Percentiles rank a stretch among this genome's conserved stretches.
These are phyloP conservation scores for Capitulum mitella DNA, from an alignment of 2,888 invertebrate species.

Conservation along the genomic window DNA sequence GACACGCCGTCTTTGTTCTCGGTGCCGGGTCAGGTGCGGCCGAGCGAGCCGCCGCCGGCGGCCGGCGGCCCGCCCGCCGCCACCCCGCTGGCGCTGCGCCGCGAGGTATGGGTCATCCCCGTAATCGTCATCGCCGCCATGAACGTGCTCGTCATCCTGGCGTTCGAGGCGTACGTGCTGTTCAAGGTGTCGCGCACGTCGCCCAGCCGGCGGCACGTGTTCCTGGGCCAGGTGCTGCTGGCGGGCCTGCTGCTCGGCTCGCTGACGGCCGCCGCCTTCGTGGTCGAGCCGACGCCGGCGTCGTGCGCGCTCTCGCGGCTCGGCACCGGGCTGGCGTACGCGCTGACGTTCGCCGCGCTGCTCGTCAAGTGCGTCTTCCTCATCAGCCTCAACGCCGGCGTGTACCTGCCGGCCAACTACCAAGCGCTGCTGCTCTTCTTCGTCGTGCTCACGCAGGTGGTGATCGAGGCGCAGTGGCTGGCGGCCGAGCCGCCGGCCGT, in stretches of 20 bases:
- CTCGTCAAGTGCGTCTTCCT: conserved; percentile 91
- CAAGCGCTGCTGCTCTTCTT: conserved; percentile 79
- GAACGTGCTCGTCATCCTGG: conserved; percentile 73
- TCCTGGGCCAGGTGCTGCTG: conserved; percentile 77
- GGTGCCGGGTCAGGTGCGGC: conserved; percentile 12
- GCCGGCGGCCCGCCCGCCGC: neutral
- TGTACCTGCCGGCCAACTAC: conserved; percentile 85
- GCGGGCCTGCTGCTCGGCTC: conserved; percentile 75
- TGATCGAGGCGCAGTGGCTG: conserved; percentile 44
- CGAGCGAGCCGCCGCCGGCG: neutral
- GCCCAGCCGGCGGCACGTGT: conserved; percentile 73
- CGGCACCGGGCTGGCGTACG: conserved; percentile 69
- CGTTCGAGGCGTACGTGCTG: conserved; percentile 74
- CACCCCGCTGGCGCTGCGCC: conserved; percentile 36
- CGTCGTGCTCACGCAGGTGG: conserved; percentile 73
- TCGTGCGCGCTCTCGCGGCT: conserved; percentile 75
- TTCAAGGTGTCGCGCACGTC: conserved; percentile 65
- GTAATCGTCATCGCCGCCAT: conserved; percentile 74
- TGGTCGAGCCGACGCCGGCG: conserved; percentile 67
- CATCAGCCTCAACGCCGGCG: conserved; percentile 80
- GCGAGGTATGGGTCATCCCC: conserved; percentile 85
- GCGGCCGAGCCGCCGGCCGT: conserved; percentile 45
- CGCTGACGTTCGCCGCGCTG: conserved; percentile 80
- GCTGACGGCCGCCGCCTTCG: conserved; percentile 66
- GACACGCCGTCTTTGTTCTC: neutral